These are phyloP conservation scores for Epizoanthus illoricatus DNA, from an alignment of 92 coral and sea anemone species.

Conservation along the genomic window DNA sequence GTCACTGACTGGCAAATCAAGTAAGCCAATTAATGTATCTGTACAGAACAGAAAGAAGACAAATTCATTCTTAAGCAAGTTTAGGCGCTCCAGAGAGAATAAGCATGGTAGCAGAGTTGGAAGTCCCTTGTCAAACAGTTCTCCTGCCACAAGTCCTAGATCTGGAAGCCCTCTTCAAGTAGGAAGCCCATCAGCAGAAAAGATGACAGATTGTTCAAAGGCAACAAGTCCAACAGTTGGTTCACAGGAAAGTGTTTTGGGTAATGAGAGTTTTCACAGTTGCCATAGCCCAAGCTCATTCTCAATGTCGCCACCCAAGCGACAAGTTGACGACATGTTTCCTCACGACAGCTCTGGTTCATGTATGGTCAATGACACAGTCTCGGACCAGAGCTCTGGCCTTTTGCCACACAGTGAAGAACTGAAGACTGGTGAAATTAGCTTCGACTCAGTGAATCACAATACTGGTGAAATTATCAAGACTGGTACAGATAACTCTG, in stretches of 20 bases:
- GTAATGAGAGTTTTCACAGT: constrained; percentile 67
- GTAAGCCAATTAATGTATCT: constrained; percentile 41
- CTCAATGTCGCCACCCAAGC: constrained; percentile 29
- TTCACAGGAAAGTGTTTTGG: constrained; percentile 30
- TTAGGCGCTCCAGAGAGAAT: constrained; percentile 39
- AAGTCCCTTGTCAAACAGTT: neutral
- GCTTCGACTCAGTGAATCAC: neutral
- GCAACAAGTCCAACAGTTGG: constrained; percentile 38
- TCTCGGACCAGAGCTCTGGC: neutral
- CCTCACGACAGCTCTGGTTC: neutral
- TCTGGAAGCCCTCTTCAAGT: neutral
- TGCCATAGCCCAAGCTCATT: constrained; percentile 59
- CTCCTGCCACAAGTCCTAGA: constrained; percentile 8
- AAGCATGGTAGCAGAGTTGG: neutral
- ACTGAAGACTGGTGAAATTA: neutral
- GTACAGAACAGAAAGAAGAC: constrained; percentile 40
- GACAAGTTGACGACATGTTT: neutral
- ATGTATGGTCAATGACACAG: neutral
- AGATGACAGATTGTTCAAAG: neutral
- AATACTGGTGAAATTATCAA: neutral
- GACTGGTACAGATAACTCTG: no score
- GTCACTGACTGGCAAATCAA: constrained; percentile 49
- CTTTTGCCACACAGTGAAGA: neutral
- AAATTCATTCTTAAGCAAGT: constrained; percentile 56
- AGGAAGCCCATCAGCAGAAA: neutral